These are phyloP conservation scores for Tetramorium parvispinum DNA, from an alignment of 1,140 invertebrate genomes.

Conservation along the genomic window DNA sequence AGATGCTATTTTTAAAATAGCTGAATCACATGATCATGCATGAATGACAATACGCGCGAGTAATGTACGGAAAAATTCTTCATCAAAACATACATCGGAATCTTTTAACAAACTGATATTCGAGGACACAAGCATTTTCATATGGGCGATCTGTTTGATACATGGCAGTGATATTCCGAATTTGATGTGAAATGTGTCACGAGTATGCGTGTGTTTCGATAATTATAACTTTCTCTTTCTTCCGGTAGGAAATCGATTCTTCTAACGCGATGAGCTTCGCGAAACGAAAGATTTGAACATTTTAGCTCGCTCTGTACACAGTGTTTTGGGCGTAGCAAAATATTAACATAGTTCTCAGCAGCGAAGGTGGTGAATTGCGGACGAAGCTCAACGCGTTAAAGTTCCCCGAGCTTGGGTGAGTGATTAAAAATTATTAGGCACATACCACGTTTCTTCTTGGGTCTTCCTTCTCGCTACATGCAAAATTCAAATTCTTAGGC, in stretches of 20 bases:
- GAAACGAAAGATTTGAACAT: not conserved
- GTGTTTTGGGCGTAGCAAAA: constrained; percentile 16
- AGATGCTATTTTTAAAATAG: constrained; percentile 5
- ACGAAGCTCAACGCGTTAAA: constrained; percentile 29
- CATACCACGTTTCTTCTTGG: constrained; percentile 31
- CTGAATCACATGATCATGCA: not conserved
- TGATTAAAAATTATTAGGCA: constrained; percentile 63
- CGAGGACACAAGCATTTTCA: constrained; percentile 3
- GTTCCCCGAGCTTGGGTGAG: constrained; percentile 3
- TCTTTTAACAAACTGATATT: constrained; percentile 5
- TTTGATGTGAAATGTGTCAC: constrained; percentile 45
- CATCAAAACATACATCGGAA: constrained; percentile 27
- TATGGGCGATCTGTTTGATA: constrained; percentile 2
- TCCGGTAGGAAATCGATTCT: constrained; percentile 30
- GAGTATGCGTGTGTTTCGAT: not conserved
- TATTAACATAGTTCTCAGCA: constrained; percentile 24
- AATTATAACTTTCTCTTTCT: constrained; percentile 17
- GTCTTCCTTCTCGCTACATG: not conserved
- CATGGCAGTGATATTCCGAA: constrained; percentile 36
- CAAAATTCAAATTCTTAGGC: constrained; percentile 40
- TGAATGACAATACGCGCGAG: constrained; percentile 10
- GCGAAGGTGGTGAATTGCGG: not conserved
- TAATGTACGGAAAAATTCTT: constrained; percentile 1
- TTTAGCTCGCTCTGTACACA: not conserved
- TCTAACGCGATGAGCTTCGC: constrained; percentile 33